Percentiles rank a stretch among this genome's conserved stretches.
Conservation (phyloP, 2,888 invertebrate genomes). For the Venusia cambrica region DNA sequence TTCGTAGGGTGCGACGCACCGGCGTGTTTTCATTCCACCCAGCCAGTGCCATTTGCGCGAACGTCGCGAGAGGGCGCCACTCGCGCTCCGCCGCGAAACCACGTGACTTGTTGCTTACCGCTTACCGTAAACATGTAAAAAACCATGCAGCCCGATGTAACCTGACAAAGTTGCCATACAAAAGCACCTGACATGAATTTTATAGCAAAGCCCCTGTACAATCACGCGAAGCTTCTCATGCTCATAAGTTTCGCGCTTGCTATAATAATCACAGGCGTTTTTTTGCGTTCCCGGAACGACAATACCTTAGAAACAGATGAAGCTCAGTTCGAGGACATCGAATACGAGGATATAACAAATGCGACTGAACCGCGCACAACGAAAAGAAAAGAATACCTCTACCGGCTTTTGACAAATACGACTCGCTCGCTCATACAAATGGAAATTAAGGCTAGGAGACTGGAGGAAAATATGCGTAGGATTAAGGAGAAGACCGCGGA, state of each 20-base stretch:
- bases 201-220: conserved; percentile 60
- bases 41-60: conserved; percentile 70
- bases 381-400: conserved; percentile 76
- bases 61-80: conserved; percentile 77
- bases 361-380: conserved; percentile 61
- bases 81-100: conserved; percentile 45
- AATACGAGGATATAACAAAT: conserved; percentile 64
- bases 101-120: conserved; percentile 72
- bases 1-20: conserved; percentile 75
- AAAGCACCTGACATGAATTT: conserved; percentile 66
- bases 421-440: conserved; percentile 80
- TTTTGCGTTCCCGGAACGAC: conserved; percentile 42
- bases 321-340: conserved; percentile 45
- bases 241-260: conserved; percentile 57
- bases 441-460: conserved; percentile 80
- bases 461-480: conserved; percentile 80
- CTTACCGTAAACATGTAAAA: conserved; percentile 39
- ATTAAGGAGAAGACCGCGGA: conserved; percentile 79
- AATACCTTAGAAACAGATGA: conserved; percentile 37
- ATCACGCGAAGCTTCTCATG: conserved; percentile 66
- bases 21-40: conserved; percentile 67
- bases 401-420: conserved; percentile 78
- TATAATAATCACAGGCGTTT: conserved; percentile 56
- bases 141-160: conserved; percentile 52
- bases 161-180: conserved; percentile 39